These are phyloP conservation scores for Drosophila virilis DNA, from an alignment of 1,140 invertebrate genomes.

Conservation along the genomic window DNA sequence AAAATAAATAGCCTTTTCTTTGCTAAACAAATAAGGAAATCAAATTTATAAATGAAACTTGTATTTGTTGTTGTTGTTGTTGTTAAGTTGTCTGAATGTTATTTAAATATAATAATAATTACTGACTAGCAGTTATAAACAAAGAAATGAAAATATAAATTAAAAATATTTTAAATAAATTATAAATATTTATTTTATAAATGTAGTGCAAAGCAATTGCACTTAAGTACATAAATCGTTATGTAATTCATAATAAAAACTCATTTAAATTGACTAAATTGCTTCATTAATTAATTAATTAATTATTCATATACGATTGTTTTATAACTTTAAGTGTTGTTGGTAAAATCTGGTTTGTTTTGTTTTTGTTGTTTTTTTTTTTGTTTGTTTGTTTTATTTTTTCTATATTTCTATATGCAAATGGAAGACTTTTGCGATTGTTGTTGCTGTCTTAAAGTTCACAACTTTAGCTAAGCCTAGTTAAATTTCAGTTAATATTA, in stretches of 20 bases:
- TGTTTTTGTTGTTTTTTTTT: background rate
- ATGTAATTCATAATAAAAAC: constrained; percentile 45
- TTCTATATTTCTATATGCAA: constrained; percentile 45
- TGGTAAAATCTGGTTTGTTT: background rate
- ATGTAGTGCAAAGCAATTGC: constrained; percentile 32
- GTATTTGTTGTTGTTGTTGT: constrained; percentile 12
- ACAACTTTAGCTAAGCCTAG: constrained; percentile 68
- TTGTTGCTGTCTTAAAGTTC: constrained; percentile 65
- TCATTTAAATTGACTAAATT: constrained; percentile 65
- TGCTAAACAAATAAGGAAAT: constrained; percentile 67
- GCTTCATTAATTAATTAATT: constrained; percentile 47
- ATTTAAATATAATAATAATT: constrained; percentile 46
- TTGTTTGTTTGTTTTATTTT: background rate
- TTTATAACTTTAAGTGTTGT: constrained; percentile 25
- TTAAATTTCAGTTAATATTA: constrained; percentile 17
- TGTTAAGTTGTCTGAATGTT: constrained; percentile 58
- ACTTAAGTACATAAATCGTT: constrained; percentile 68
- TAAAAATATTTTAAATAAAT: constrained; percentile 61
- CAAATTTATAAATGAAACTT: constrained; percentile 29
- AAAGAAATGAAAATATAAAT: constrained; percentile 49
- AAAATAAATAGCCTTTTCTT: constrained; percentile 79
- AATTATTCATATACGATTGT: constrained; percentile 34
- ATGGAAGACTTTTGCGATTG: constrained; percentile 80
- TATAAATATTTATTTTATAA: constrained; percentile 51
- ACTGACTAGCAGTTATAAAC: constrained; percentile 80